Evolutionary conservation across 2,797 vertebrate genomes (phyloP), one percentile per base, ranked within the genome.

Genomic region (Bothrops alternatus): DNA sequence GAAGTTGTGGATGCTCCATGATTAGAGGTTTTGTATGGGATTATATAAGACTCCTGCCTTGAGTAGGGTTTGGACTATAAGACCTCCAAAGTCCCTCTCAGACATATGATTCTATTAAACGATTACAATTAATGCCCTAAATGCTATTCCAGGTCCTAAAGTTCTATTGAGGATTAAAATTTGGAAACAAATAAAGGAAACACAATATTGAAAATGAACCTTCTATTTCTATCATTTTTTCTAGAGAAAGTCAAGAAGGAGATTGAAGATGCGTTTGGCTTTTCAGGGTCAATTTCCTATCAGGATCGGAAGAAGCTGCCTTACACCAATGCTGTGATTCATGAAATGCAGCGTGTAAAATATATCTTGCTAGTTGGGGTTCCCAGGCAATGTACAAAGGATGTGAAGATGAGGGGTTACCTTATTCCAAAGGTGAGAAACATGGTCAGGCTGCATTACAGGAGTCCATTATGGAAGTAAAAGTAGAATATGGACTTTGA

Each of bases 341-440:
- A 88, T 26, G 91, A 91, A 55, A 63, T 88, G 4, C 50, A 42
- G 23, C 86, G 86, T 16, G 0, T 28, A 2, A 87, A 87, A 57
- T 91, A 42, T 57, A 3, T 69, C 20, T n/a, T 91, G 28, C 7
- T 55, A 1, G 0, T 13, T 87, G 61, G 86, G 8, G 1, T 57
- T 23, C 60, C 86, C 50, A 91, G 86, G 11, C 4, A 53, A 57
- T 28, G 12, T n/a, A 10, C 32, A 12, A 69, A 87, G 8, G 85
- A 91, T 23, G 85, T 57, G 32, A 69, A 56, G 11, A 69, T 91
- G 7, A 50, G 11, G 26, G 90, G 86, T 23, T 56, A 65, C 5
- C 32, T 6, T 53, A 91, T 91, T 56, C 90, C 86, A 53, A 91
- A 91, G 86, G 90, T 91, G 20, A 63, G n/a, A 42, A 65, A 13